phyloP scores from a whole-genome alignment of 2,888 invertebrate genomes.

The Sinelater perroti region DNA sequence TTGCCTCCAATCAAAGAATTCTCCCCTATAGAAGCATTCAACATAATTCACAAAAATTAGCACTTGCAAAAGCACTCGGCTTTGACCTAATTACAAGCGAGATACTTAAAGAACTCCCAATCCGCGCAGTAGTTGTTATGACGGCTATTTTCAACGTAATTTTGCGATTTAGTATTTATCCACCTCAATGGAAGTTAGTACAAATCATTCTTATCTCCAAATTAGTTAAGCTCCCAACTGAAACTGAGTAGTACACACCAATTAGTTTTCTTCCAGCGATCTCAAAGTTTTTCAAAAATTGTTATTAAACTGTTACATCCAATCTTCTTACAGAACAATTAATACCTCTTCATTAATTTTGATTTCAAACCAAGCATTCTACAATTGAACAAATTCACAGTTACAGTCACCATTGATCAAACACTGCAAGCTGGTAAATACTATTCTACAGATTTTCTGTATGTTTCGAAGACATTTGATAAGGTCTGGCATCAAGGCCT shows the following conservation, averaged over 20 bases:
- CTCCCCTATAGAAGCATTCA: not conserved
- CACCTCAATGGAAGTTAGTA: not conserved
- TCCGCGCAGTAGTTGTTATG: not conserved
- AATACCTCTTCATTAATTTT: not conserved
- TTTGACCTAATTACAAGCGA: not conserved
- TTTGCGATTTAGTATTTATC: not conserved
- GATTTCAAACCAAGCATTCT: not conserved
- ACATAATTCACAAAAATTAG: not conserved
- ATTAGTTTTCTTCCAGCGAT: not conserved
- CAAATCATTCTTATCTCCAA: no score
- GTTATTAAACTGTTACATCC: not conserved
- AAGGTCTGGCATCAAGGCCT: not conserved
- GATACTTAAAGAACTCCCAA: not conserved
- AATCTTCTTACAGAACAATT: not conserved
- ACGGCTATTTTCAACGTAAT: not conserved
- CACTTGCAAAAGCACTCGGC: not conserved
- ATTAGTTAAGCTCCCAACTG: no score
- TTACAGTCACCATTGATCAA: not conserved
- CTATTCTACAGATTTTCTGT: not conserved
- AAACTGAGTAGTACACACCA: not conserved
- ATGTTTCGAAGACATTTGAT: not conserved
- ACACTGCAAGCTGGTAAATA: not conserved
- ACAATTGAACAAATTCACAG: not conserved
- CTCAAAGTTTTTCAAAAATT: not conserved
- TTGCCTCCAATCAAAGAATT: not conserved